Conservation (phyloP, 2,113 vertebrate genomes). For the Thamnaconus septentrionalis region DNA sequence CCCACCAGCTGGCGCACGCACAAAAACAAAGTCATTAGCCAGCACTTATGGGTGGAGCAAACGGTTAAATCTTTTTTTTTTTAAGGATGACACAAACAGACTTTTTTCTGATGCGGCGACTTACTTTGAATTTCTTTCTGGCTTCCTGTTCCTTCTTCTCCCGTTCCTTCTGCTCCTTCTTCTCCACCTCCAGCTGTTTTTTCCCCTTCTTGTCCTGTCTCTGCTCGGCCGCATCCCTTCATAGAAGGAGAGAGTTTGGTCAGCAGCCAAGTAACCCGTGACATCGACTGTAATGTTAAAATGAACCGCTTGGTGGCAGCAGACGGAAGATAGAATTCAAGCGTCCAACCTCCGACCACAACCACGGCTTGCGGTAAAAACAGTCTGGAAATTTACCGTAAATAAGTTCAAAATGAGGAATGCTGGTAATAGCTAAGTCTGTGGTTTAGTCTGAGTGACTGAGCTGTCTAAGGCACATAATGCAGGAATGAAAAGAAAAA, state of each 20-base stretch:
- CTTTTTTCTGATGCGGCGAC: conserved; percentile 11
- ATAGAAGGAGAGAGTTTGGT: neutral
- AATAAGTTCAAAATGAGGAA: too few species aligned
- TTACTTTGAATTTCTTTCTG: conserved; percentile 92
- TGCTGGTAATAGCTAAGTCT: too few species aligned
- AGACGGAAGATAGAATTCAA: too few species aligned
- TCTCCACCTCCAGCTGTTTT: conserved; percentile 79
- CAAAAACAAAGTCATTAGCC: neutral
- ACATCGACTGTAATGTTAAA: neutral
- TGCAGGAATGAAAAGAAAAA: too few species aligned
- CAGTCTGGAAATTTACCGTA: too few species aligned
- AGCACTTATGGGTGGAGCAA: too few species aligned
- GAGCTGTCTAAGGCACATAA: too few species aligned
- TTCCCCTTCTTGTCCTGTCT: conserved; percentile 83
- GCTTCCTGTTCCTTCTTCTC: conserved; percentile 92
- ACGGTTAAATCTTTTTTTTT: neutral
- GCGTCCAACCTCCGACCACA: too few species aligned
- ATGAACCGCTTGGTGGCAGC: neutral
- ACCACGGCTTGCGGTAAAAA: too few species aligned
- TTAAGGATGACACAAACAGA: neutral
- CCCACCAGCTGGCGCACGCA: conserved; percentile 75
- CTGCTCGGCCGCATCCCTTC: conserved; percentile 66
- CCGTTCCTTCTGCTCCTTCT: conserved; percentile 88
- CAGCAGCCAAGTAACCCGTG: neutral
- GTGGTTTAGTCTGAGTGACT: too few species aligned